Evolutionary conservation across 2,797 vertebrate species (phyloP), one percentile per base, ranked within the genome.

Genomic region (Phoeniculus purpureus): DNA sequence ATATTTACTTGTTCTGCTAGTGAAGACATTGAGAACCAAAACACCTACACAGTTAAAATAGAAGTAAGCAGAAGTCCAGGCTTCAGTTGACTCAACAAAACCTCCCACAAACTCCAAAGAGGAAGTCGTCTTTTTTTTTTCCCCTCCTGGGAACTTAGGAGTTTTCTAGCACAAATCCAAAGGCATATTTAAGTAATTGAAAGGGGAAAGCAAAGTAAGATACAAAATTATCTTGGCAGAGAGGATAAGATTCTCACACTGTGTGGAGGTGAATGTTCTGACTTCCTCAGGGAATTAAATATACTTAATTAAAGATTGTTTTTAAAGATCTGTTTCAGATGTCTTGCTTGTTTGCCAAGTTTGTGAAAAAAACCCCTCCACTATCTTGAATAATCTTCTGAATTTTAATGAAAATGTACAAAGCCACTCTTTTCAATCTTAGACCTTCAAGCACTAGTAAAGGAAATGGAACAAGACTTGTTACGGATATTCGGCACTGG

Each of bases 231-330:
- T 84, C 67, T 95, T 95, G 85, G 68, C 74, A 55, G 58, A 43
- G 68, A 94, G 26, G 76, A 90, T 27, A 75, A 87, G 74, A 32
- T 74, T 86, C 70, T 96, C 81, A 55, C 37, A 58, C 48, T 85
- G 22, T 54, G 74, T 72, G 50, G 34, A 76, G 54, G 52, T 62
- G 59, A 72, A 93, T 14, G 20, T 83, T 70, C 15, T 80, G 59
- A 70, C 31, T 82, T 94, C 81, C 87, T 91, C 71, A 83, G 90
- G 78, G 88, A 96, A 94, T 79, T 60, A 88, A 91, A 91, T 59
- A 59, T 71, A 77, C 15, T 75, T 90, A 87, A 61, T 87, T 91
- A 90, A 93, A 96, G 85, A 74, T 55, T 55, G 29, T 45, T 90
- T 77, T 40, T 68, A 91, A 91, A 83, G 64, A 91, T 43, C 45